Conservation (phyloP, 2,113 vertebrate species). For the Gymnobelideus leadbeateri region DNA sequence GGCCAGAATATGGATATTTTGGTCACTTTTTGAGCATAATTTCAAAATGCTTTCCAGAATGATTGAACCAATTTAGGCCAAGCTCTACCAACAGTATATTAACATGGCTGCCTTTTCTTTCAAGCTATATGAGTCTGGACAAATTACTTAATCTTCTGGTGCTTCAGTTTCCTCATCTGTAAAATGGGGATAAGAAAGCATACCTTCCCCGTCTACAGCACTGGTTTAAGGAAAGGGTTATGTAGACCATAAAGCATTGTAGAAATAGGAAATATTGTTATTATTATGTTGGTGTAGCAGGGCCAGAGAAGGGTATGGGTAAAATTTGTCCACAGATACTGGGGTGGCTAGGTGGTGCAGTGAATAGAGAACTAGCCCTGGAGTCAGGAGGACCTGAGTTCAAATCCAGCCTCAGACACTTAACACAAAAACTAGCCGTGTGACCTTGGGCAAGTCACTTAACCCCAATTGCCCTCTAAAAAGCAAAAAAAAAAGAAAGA, state of each 20-base stretch:
- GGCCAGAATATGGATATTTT: too few relatives aligned
- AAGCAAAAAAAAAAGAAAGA: too few relatives aligned
- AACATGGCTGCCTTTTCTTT: background rate
- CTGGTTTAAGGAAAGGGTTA: background rate
- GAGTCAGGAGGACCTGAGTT: too few relatives aligned
- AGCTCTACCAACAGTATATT: background rate
- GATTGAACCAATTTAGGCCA: background rate
- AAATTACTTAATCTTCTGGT: background rate
- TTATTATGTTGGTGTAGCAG: background rate
- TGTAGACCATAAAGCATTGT: background rate
- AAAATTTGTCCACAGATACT: background rate
- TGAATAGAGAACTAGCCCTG: too few relatives aligned
- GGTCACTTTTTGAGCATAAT: background rate
- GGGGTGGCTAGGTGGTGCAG: too few relatives aligned
- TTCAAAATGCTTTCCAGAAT: background rate
- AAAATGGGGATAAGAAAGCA: background rate
- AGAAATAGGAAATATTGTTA: background rate
- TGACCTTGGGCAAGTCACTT: too few relatives aligned
- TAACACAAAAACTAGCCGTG: too few relatives aligned
- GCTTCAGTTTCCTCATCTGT: background rate
- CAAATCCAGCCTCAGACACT: too few relatives aligned
- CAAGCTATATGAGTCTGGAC: background rate
- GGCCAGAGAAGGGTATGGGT: background rate
- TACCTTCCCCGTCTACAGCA: background rate
- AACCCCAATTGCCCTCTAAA: too few relatives aligned